phyloP scores from a whole-genome alignment of 2,113 vertebrate species.

The Trogon melanurus region DNA sequence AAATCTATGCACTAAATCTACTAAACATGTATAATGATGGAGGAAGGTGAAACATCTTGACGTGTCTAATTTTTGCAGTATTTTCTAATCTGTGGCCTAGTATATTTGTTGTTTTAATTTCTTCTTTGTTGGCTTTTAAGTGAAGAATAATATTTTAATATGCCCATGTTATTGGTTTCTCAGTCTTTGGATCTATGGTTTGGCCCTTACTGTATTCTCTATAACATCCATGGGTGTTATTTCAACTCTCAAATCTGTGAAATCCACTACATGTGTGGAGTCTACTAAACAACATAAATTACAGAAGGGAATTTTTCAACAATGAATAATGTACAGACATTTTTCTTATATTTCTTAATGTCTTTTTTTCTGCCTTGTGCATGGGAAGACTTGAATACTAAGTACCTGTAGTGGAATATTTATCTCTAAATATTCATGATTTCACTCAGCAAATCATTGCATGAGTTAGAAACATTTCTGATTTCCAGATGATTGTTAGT shows the following conservation, averaged over 20 bases:
- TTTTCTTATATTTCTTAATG: background rate
- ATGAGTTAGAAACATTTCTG: background rate
- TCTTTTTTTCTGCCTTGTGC: background rate
- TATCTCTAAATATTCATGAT: background rate
- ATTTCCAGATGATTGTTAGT: background rate
- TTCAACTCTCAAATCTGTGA: background rate
- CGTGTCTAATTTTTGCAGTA: background rate
- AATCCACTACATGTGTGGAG: background rate
- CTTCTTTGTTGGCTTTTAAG: background rate
- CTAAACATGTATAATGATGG: background rate
- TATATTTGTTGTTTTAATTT: background rate
- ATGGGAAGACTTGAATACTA: background rate
- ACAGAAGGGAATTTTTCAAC: background rate
- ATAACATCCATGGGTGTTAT: background rate
- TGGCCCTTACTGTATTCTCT: background rate
- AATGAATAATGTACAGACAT: background rate
- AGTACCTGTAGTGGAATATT: background rate
- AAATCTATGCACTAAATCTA: background rate
- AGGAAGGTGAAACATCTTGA: background rate
- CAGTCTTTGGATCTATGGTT: background rate
- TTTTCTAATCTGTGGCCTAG: background rate
- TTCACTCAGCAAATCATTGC: background rate
- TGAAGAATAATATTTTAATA: background rate
- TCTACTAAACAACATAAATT: background rate
- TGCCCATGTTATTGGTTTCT: background rate